These are phyloP conservation scores for Hippocampus kuda DNA, from an alignment of 2,797 vertebrate species.

Conservation along the genomic window DNA sequence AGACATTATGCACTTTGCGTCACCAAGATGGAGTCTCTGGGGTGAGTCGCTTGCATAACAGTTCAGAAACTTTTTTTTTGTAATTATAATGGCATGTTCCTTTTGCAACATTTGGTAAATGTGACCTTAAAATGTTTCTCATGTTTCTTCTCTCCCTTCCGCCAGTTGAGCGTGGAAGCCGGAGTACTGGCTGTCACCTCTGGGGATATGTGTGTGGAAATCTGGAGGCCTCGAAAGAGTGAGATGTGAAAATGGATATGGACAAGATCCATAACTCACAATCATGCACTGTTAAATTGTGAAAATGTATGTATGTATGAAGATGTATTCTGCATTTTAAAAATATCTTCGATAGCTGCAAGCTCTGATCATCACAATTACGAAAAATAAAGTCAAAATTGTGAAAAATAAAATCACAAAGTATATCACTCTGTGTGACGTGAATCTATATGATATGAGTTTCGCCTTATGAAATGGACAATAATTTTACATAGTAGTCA, in stretches of 20 bases:
- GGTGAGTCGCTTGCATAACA: slow-evolving; percentile 54
- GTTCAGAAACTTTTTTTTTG: too few species aligned
- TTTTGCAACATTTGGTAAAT: background rate
- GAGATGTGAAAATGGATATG: slow-evolving; percentile 42
- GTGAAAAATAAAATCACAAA: background rate
- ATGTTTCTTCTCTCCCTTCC: background rate
- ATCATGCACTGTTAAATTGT: background rate
- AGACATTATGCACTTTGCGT: slow-evolving; percentile 72
- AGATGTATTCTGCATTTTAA: background rate
- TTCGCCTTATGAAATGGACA: background rate
- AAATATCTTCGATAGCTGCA: background rate
- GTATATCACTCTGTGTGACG: background rate
- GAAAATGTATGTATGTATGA: too few species aligned
- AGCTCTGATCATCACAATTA: background rate
- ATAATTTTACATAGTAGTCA: background rate
- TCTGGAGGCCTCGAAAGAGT: slow-evolving; percentile 66
- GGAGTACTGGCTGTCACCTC: slow-evolving; percentile 78
- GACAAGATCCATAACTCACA: background rate
- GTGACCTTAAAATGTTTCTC: background rate
- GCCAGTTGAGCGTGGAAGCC: slow-evolving; percentile 77
- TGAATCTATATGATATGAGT: background rate
- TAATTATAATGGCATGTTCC: too few species aligned
- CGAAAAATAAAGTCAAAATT: background rate
- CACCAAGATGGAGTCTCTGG: slow-evolving; percentile 70
- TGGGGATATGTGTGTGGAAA: slow-evolving; percentile 69